These are phyloP conservation scores for Nettapus auritus DNA, from an alignment of 2,113 vertebrate species.

Conservation along the genomic window DNA sequence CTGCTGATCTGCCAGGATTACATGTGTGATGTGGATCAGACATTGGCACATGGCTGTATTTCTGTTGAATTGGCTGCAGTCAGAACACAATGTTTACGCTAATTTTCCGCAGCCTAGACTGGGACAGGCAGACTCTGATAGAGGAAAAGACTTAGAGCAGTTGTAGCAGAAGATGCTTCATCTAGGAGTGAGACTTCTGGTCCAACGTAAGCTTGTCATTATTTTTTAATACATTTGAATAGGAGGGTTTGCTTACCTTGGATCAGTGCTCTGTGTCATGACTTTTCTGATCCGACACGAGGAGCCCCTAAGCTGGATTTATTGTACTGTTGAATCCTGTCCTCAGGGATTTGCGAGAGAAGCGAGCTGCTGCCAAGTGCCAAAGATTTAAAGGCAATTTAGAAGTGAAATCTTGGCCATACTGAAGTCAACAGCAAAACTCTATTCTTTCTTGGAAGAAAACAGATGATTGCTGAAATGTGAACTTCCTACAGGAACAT, in stretches of 20 bases:
- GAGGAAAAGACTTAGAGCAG: not conserved
- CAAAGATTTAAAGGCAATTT: not conserved
- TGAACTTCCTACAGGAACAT: not conserved
- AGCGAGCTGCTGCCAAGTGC: slow-evolving; percentile 20
- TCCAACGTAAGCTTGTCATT: not conserved
- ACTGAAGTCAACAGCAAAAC: slow-evolving; percentile 15
- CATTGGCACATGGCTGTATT: accelerated
- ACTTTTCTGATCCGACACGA: not conserved
- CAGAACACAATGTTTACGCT: not conserved
- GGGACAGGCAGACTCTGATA: not conserved
- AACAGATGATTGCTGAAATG: not conserved
- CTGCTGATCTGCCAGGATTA: not conserved
- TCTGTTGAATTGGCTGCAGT: not conserved
- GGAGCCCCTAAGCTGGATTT: slow-evolving; percentile 59
- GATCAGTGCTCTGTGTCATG: not conserved
- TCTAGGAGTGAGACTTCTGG: not conserved
- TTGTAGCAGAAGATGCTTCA: not conserved
- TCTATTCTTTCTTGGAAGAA: not conserved
- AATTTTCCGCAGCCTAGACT: not conserved
- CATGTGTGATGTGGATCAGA: not conserved
- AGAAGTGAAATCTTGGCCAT: not conserved
- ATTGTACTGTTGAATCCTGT: slow-evolving; percentile 41
- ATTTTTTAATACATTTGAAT: not conserved
- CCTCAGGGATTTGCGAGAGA: slow-evolving; percentile 32
- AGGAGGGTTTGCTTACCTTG: not conserved